phyloP scores from a whole-genome alignment of 2,113 vertebrate species.

The Oenanthe melanoleuca region DNA sequence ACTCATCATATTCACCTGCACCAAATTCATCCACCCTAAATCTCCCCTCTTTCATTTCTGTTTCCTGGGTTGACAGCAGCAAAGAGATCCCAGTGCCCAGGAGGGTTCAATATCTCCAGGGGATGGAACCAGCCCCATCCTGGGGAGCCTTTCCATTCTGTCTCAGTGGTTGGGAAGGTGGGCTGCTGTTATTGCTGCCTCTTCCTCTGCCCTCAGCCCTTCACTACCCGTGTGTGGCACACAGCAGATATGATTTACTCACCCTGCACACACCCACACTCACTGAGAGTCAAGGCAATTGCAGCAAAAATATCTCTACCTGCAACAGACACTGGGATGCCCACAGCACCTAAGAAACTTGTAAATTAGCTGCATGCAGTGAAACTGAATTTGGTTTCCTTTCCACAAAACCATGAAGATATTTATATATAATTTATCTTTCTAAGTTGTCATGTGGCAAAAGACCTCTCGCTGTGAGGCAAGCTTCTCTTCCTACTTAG shows the following conservation, averaged over 20 bases:
- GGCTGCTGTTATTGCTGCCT: not conserved
- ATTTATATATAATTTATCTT: constrained; percentile 96
- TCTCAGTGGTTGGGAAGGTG: not conserved
- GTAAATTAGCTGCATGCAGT: constrained; percentile 63
- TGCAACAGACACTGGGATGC: not conserved
- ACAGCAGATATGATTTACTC: not conserved
- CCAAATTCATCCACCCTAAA: not conserved
- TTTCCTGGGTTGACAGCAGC: not conserved
- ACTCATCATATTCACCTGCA: fast-evolving
- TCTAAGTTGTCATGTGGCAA: constrained; percentile 89
- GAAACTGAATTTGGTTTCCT: constrained; percentile 71
- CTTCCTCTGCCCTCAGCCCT: not conserved
- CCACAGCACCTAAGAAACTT: constrained; percentile 31
- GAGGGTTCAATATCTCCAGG: fast-evolving
- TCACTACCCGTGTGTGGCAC: fast-evolving
- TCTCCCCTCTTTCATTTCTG: not conserved
- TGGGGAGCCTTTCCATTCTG: not conserved
- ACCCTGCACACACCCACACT: not conserved
- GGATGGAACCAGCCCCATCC: not conserved
- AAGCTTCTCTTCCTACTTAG: constrained; percentile 90
- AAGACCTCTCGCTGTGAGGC: constrained; percentile 88
- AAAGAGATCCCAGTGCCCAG: fast-evolving
- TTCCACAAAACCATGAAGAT: constrained; percentile 77
- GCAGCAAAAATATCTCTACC: constrained; percentile 15
- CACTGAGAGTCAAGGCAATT: not conserved